These are phyloP conservation scores for Tenebrio molitor DNA, from an alignment of 1,140 invertebrate species.

Conservation along the genomic window DNA sequence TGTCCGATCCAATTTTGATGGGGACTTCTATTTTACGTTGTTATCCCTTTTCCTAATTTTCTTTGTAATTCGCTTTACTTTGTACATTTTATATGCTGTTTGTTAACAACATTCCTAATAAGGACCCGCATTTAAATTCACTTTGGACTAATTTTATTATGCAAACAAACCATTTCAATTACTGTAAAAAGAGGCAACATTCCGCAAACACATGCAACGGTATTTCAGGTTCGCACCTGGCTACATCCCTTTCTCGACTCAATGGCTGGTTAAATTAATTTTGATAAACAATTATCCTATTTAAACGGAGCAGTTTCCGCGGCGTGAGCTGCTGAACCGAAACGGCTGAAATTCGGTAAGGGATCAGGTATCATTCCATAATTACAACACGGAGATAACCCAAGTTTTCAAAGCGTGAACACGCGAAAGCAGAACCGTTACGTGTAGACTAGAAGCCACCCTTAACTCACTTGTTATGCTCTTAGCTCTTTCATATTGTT, in stretches of 20 bases:
- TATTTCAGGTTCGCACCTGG: conserved; percentile 14
- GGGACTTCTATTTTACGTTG: conserved; percentile 39
- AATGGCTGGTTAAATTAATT: conserved; percentile 27
- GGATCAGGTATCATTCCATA: conserved; percentile 6
- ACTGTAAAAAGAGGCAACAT: conserved; percentile 34
- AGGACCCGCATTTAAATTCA: conserved; percentile 45
- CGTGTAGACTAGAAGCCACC: conserved; percentile 9
- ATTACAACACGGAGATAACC: neutral
- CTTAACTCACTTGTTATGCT: conserved; percentile 17
- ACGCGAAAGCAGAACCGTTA: conserved; percentile 6
- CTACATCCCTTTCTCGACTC: conserved; percentile 27
- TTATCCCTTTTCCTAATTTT: conserved; percentile 45
- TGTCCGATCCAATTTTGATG: conserved; percentile 44
- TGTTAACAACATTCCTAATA: conserved; percentile 46
- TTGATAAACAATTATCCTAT: conserved; percentile 35
- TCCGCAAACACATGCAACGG: conserved; percentile 36
- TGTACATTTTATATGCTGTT: conserved; percentile 47
- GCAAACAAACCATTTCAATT: conserved; percentile 47
- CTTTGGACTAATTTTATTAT: conserved; percentile 46
- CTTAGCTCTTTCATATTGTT: conserved; percentile 38
- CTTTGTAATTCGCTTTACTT: conserved; percentile 46
- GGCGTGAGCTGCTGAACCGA: no score
- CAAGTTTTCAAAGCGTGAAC: neutral
- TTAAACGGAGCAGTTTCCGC: no score
- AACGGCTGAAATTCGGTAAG: no score